phyloP scores from a whole-genome alignment of 2,888 invertebrate genomes.

The Ecliptopera silaceata region DNA sequence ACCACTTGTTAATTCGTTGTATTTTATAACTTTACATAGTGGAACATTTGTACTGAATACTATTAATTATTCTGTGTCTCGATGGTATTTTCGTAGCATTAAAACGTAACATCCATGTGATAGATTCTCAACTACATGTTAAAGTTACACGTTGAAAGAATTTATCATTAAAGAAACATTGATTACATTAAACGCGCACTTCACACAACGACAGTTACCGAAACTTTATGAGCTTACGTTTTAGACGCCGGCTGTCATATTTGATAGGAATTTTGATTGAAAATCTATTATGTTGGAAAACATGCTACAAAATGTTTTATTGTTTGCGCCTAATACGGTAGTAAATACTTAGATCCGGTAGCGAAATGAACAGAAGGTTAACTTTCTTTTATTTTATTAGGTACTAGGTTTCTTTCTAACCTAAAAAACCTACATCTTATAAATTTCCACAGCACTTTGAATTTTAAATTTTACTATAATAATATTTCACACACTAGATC shows the following conservation, averaged over 20 bases:
- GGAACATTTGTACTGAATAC: no score
- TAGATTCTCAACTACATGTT: constrained; percentile 29
- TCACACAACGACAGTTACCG: constrained; percentile 23
- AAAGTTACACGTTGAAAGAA: constrained; percentile 25
- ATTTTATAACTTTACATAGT: no score
- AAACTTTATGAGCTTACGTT: constrained; percentile 20
- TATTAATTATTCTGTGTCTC: no score
- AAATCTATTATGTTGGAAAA: constrained; percentile 19
- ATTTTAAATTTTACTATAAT: no score
- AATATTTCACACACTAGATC: no score
- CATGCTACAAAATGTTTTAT: constrained; percentile 13
- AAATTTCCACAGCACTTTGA: no score
- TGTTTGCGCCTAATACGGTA: constrained; percentile 8
- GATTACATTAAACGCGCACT: constrained; percentile 27
- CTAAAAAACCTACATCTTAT: no score
- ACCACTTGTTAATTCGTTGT: no score
- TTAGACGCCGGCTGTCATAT: constrained; percentile 19
- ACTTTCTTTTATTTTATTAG: constrained; percentile 3
- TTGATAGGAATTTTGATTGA: constrained; percentile 23
- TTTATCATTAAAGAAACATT: constrained; percentile 27
- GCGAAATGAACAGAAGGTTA: constrained; percentile 1
- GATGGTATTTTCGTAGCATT: constrained; percentile 13
- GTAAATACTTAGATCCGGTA: constrained; percentile 14
- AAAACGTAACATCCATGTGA: constrained; percentile 35
- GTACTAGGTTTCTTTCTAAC: not conserved